phyloP scores from a whole-genome alignment of 2,888 invertebrate genomes.

The Pteria penguin region DNA sequence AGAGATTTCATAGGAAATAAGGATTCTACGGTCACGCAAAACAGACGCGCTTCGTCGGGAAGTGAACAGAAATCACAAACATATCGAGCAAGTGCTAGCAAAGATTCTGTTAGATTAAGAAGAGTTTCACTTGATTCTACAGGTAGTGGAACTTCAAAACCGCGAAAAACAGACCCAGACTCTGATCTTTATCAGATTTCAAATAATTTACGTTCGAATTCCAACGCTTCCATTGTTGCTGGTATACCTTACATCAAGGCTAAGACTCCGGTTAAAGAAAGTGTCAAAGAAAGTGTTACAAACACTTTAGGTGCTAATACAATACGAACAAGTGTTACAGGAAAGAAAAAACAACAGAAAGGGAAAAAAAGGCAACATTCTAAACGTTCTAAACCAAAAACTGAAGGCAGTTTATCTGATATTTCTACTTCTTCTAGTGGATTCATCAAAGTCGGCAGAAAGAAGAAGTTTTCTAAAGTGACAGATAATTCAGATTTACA shows the following conservation, averaged over 20 bases:
- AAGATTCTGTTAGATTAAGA: background rate
- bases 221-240: slow-evolving; percentile 43
- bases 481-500: slow-evolving; percentile 32
- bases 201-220: slow-evolving; percentile 51
- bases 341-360: slow-evolving; percentile 34
- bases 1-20: background rate
- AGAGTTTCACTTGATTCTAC: background rate
- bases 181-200: slow-evolving; percentile 37
- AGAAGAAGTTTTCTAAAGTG: slow-evolving; percentile 35
- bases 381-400: background rate
- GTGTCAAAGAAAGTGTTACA: background rate
- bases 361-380: slow-evolving; percentile 38
- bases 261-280: slow-evolving; percentile 6
- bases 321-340: slow-evolving; percentile 41
- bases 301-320: slow-evolving; percentile 40
- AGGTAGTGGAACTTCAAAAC: slow-evolving; percentile 1
- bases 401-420: background rate
- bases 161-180: background rate
- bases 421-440: background rate
- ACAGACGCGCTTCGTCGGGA: background rate
- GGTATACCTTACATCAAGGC: slow-evolving; percentile 36
- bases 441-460: background rate
- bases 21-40: background rate
- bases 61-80: no score
- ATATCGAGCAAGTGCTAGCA: background rate